phyloP scores from a whole-genome alignment of 2,113 vertebrate species.

The Eurystomus gularis region DNA sequence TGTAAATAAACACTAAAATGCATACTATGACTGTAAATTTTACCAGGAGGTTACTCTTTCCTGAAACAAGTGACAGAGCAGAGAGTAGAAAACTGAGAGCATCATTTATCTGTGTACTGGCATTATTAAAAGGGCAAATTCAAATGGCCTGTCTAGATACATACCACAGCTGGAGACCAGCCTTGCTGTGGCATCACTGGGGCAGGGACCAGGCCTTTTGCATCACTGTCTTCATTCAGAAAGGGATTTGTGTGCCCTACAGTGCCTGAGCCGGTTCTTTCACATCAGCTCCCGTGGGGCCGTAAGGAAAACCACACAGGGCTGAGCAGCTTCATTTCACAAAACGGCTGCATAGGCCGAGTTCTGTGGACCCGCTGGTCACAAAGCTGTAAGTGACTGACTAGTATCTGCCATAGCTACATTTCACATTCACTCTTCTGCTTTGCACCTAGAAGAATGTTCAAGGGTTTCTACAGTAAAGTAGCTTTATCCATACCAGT shows the following conservation, averaged over 20 bases:
- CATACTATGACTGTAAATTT: not conserved
- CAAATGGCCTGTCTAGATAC: not conserved
- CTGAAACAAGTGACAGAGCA: not conserved
- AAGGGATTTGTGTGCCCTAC: not conserved
- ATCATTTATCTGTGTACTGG: accelerated
- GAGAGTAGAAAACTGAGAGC: not conserved
- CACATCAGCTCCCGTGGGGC: accelerated
- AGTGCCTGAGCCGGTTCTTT: not conserved
- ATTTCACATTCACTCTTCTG: not conserved
- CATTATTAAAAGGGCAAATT: not conserved
- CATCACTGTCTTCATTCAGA: not conserved
- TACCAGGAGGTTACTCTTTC: not conserved
- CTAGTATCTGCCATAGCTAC: not conserved
- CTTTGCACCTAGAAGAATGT: not conserved
- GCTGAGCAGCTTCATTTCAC: not conserved
- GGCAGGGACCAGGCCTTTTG: not conserved
- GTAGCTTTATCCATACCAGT: not conserved
- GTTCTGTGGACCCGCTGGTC: not conserved
- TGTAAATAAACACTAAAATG: not conserved
- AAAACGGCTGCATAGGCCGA: not conserved
- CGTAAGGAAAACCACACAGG: accelerated
- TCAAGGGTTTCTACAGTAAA: not conserved
- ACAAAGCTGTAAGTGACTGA: not conserved
- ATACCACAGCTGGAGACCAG: not conserved
- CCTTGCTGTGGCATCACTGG: not conserved